These are phyloP conservation scores for Spilosoma lubricipeda DNA, from an alignment of 2,888 invertebrate species.

Conservation along the genomic window DNA sequence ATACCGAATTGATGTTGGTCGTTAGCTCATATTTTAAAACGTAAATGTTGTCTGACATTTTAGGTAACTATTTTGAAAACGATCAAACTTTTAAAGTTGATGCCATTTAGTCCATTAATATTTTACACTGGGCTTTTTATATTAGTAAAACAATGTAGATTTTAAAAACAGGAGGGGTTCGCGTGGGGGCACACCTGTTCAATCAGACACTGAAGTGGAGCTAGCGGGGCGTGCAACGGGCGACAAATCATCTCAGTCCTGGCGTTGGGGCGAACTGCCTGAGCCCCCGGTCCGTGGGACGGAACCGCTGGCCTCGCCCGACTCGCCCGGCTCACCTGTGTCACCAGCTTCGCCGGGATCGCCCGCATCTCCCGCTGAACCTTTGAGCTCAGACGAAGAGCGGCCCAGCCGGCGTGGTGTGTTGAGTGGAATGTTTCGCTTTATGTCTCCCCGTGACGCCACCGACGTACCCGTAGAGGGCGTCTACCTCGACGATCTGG, in stretches of 20 bases:
- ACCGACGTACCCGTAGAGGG: conserved; percentile 89
- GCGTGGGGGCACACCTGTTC: conserved; percentile 93
- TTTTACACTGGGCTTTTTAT: not conserved
- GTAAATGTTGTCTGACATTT: not conserved
- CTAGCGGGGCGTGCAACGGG: conserved; percentile 81
- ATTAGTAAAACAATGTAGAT: not conserved
- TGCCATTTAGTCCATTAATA: not conserved
- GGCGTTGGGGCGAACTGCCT: conserved; percentile 97
- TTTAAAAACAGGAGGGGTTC: conserved; percentile 75
- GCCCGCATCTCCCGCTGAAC: conserved; percentile 75
- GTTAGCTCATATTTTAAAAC: conserved; percentile 3
- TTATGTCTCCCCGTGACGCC: conserved; percentile 88
- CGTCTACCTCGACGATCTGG: conserved; percentile 96
- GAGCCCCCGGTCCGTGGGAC: conserved; percentile 76
- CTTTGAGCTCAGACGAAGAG: conserved; percentile 84
- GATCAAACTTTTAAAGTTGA: not conserved
- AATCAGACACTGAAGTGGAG: conserved; percentile 98
- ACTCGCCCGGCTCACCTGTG: conserved; percentile 64
- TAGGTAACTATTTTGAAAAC: not conserved
- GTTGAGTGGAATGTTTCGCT: conserved; percentile 96
- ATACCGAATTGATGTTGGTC: conserved; percentile 1
- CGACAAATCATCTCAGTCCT: conserved; percentile 89
- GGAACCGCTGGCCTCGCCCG: conserved; percentile 56
- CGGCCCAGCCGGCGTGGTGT: conserved; percentile 87
- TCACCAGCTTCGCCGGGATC: conserved; percentile 65